phyloP scores from a whole-genome alignment of 2,113 vertebrate species.

The Elephas maximus region DNA sequence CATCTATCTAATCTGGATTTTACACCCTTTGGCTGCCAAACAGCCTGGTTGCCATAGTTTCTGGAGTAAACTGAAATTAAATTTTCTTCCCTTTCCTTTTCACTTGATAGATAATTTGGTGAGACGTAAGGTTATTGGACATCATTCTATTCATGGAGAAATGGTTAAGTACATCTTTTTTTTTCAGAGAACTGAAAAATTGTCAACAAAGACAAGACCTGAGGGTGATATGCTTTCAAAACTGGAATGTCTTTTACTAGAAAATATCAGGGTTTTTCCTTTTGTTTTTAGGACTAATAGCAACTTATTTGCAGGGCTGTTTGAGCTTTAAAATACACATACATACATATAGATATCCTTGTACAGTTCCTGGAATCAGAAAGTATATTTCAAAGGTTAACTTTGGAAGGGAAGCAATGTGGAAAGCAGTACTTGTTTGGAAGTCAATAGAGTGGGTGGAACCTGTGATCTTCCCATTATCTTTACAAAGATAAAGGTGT shows the following conservation, averaged over 20 bases:
- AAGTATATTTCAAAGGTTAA: background rate
- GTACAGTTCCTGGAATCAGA: background rate
- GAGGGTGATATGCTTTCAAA: constrained; percentile 53
- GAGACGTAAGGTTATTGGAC: constrained; percentile 42
- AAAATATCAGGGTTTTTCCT: background rate
- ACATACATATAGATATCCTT: too few relatives aligned
- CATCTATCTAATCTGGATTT: constrained; percentile 81
- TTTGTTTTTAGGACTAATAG: background rate
- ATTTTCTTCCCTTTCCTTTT: constrained; percentile 62
- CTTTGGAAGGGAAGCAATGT: background rate
- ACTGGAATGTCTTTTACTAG: constrained; percentile 25
- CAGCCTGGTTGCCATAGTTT: constrained; percentile 71
- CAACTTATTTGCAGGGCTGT: background rate
- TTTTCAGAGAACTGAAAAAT: background rate
- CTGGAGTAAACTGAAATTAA: constrained; percentile 71
- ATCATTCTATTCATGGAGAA: constrained; percentile 57
- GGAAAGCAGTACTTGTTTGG: background rate
- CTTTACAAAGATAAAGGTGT: background rate
- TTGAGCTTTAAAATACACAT: background rate
- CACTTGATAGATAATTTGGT: constrained; percentile 57
- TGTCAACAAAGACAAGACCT: constrained; percentile 37
- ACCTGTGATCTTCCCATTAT: background rate
- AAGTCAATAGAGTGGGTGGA: background rate
- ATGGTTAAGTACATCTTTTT: constrained; percentile 48
- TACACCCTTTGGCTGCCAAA: constrained; percentile 81